phyloP scores from a whole-genome alignment of 2,113 vertebrate genomes.

The Lathamus discolor region DNA sequence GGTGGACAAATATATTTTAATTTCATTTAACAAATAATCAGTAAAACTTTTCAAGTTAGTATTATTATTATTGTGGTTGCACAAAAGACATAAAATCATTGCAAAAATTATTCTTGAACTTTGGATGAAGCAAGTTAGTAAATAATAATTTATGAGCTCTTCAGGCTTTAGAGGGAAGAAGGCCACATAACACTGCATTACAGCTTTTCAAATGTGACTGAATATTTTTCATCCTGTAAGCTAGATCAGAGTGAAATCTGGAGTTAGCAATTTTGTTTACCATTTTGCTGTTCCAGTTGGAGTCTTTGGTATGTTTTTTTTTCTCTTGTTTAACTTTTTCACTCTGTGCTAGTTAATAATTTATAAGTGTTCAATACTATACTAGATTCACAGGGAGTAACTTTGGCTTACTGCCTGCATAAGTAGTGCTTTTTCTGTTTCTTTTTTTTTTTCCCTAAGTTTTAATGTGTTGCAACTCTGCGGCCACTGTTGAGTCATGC shows the following conservation, averaged over 20 bases:
- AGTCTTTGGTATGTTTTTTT: neutral
- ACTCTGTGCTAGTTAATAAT: slow-evolving; percentile 2
- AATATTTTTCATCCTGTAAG: neutral
- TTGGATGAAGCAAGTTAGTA: neutral
- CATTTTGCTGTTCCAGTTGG: neutral
- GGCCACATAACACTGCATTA: neutral
- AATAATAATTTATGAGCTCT: neutral
- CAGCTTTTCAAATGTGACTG: neutral
- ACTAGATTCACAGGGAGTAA: neutral
- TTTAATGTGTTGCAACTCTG: slow-evolving; percentile 33
- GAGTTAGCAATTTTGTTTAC: neutral
- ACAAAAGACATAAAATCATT: neutral
- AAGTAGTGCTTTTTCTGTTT: neutral
- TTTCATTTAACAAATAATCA: neutral
- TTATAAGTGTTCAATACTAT: neutral
- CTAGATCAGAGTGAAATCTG: neutral
- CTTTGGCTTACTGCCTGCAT: neutral
- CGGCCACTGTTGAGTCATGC: slow-evolving; percentile 45
- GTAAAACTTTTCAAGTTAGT: neutral
- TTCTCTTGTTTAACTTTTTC: neutral
- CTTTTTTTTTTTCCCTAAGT: neutral
- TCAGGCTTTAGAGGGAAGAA: neutral
- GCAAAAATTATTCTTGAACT: neutral
- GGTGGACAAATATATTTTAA: neutral
- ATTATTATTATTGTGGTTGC: neutral